Percentiles rank a stretch among this genome's conserved stretches.
Conservation (phyloP, 1,140 invertebrate genomes). For the Spodoptera litura region DNA sequence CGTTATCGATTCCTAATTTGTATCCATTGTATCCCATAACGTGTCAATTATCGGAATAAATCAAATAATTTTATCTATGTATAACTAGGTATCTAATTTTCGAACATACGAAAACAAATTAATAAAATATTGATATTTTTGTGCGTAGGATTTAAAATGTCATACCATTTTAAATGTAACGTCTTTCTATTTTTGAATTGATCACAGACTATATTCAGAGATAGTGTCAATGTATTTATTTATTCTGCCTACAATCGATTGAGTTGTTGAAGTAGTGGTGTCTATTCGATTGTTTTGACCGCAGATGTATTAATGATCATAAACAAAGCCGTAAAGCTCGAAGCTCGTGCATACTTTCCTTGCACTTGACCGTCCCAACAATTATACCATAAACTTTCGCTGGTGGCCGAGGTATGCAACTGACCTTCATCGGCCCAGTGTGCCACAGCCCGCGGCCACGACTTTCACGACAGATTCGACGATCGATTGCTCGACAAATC, state of each 20-base stretch:
- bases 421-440: constrained; percentile 70
- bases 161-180: too few relatives aligned
- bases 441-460: constrained; percentile 57
- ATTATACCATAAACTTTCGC: constrained; percentile 67
- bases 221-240: too few relatives aligned
- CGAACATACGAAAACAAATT: too few relatives aligned
- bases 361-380: constrained; percentile 65
- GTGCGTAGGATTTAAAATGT: background rate
- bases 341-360: constrained; percentile 47
- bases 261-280: too few relatives aligned
- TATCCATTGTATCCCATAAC: background rate
- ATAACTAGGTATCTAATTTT: background rate
- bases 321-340: constrained; percentile 21
- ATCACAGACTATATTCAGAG: too few relatives aligned
- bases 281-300: background rate
- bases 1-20: constrained; percentile 6
- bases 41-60: constrained; percentile 18
- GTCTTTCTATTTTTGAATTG: too few relatives aligned
- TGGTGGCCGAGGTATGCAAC: constrained; percentile 49
- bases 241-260: too few relatives aligned
- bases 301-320: constrained; percentile 1
- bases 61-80: background rate
- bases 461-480: constrained; percentile 58
- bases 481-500: constrained; percentile 49
- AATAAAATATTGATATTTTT: background rate